Percentiles rank a stretch among this genome's conserved stretches.
These are phyloP conservation scores for Theocolax elegans DNA, from an alignment of 1,140 invertebrate species.

Conservation along the genomic window DNA sequence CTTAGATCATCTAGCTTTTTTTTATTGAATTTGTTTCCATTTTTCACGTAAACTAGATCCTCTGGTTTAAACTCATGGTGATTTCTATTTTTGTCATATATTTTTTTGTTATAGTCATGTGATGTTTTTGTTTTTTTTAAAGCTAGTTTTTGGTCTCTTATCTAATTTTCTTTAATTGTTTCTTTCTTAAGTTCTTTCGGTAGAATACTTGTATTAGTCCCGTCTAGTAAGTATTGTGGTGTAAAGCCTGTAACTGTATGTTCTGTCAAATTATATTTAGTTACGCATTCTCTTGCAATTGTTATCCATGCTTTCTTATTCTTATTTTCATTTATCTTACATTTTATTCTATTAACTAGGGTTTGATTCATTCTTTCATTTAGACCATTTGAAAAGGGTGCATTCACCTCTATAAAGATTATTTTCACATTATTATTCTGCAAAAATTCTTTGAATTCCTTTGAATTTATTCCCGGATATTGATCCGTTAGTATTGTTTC, in stretches of 20 bases:
- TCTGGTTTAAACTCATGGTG: conserved; percentile 36
- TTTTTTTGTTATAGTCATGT: conserved; percentile 31
- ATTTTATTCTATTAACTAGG: background rate
- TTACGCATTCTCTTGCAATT: background rate
- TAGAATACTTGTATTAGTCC: background rate
- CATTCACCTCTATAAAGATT: conserved; percentile 37
- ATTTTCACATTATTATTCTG: conserved; percentile 26
- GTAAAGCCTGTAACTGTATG: background rate
- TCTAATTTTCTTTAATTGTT: conserved; percentile 5
- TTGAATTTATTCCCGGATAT: conserved; percentile 41
- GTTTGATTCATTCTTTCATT: conserved; percentile 30
- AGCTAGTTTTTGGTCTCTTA: conserved; percentile 8
- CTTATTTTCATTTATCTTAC: conserved; percentile 11
- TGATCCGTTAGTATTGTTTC: conserved; percentile 39
- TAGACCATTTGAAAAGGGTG: conserved; percentile 38
- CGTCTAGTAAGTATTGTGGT: conserved; percentile 3
- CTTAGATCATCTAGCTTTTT: too few relatives aligned
- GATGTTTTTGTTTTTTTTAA: conserved; percentile 25
- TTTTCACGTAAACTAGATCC: too few relatives aligned
- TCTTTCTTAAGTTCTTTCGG: conserved; percentile 28
- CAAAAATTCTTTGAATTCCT: conserved; percentile 41
- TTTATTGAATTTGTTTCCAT: too few relatives aligned
- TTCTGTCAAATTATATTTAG: background rate
- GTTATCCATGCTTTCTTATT: background rate
- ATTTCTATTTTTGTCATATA: conserved; percentile 41